Base-by-base conservation (phyloP, 2,888 invertebrate genomes). In the Calliphora vomitoria region DNA sequence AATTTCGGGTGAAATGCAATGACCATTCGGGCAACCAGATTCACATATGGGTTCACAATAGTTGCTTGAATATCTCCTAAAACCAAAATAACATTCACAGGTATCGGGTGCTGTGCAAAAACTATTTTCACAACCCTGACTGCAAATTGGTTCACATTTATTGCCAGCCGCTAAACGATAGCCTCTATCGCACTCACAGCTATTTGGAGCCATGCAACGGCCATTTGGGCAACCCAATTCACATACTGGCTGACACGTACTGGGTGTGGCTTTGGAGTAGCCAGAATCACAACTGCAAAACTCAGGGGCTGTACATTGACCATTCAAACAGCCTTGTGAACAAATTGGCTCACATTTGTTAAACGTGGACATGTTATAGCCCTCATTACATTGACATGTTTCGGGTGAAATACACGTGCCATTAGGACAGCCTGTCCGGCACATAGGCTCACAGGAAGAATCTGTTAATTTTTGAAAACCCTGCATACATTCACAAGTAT, bases 211-310 rank as follows among this genome's bases (percentile, higher is more conserved):
- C 0, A 95, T 95, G 88, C 97, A 97, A 5, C 94, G 93, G 0
- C 96, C 97, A 90, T 97, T 92, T 0, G n/a, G 10, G 60, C 91
- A 91, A 0, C 76, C 83, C 0, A n/a, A 13, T 8, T 71, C 69
- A 41, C 91, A 91, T 4, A 84, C 25, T 4, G 91, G 88, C 3
- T 91, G 92, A 85, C 90, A 89, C 89, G 10, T 8, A 38, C 76
- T 84, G 0, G 62, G 10, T 96, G 3, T 94, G 0, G 55, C 35
- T 47, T 62, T 58, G 31, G 74, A 13, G 38, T 50, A 86, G 0
- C 97, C 97, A 0, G 94, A 93, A 87, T 96, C 95, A 89, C 97
- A 97, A 60, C 95, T 94, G 90, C 97, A 97, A 89, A 95, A 94
- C 91, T 96, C 95, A 0, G 97, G 97, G 0, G 95, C 95, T 0